phyloP scores from a whole-genome alignment of 2,888 invertebrate genomes.

The Frankliniella fusca region DNA sequence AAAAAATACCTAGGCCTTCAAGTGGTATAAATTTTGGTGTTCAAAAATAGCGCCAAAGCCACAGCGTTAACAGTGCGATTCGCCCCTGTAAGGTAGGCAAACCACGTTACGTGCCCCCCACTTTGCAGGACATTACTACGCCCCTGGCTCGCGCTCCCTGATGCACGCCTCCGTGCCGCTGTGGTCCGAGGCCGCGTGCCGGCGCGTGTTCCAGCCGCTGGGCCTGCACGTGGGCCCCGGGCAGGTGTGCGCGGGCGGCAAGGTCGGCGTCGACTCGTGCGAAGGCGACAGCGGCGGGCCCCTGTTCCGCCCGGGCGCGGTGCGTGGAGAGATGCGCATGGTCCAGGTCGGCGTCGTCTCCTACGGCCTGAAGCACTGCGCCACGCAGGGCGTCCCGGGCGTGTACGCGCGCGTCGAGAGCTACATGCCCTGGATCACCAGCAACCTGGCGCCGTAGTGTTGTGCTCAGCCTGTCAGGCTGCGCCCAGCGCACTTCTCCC shows the following conservation, averaged over 20 bases:
- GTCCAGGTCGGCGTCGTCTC: constrained; percentile 4
- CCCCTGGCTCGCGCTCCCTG: not conserved
- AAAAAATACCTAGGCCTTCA: too few species aligned
- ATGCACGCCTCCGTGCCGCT: not conserved
- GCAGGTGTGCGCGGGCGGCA: constrained; percentile 35
- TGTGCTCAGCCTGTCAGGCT: too few species aligned
- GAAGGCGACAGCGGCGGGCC: constrained; percentile 37
- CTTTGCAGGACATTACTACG: too few species aligned
- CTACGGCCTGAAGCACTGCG: not conserved
- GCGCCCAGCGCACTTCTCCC: too few species aligned
- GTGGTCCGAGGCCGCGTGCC: not conserved
- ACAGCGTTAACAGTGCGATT: too few species aligned
- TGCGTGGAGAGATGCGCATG: not conserved
- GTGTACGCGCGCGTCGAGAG: not conserved
- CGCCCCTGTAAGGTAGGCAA: too few species aligned
- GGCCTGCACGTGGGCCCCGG: not conserved
- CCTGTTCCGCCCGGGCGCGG: constrained; percentile 22
- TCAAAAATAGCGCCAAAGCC: too few species aligned
- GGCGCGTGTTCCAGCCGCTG: not conserved
- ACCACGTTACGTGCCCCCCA: too few species aligned
- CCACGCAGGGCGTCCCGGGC: not conserved
- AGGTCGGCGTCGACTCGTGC: constrained; percentile 35
- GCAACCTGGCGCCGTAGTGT: not conserved
- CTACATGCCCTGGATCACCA: constrained; percentile 12
- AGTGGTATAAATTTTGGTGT: too few species aligned